Evolutionary conservation across 2,113 vertebrate species (phyloP), one percentile per base, ranked within the genome.

Genomic region (Morone chrysops): DNA sequence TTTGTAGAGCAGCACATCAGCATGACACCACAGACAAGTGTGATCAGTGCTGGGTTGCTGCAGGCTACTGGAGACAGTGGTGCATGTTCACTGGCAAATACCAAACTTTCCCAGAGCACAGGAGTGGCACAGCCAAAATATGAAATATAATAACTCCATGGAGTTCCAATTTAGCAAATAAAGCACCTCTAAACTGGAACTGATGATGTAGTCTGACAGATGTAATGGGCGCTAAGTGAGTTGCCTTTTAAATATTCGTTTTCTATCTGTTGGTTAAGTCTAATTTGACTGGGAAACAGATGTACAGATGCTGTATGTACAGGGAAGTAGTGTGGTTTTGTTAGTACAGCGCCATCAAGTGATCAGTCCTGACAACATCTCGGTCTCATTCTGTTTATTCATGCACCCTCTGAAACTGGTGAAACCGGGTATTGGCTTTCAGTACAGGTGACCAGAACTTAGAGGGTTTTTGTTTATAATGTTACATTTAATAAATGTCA

Each of bases 311-410:
- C 54, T 69, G 67, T 18, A 43, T 38, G 38, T 71, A 65, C 40
- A 63, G 41, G 36, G 31, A 18, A 18, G 4, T 8, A 20, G 20
- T 25, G 43, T 17, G 69, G 84, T 76, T 82, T 91, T 82, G 84
- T 83, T 75, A 71, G 70, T 82, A 90, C 83, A 94, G 93, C 94
- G 93, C 93, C 94, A 94, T 92, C 94, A 90, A 93, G 94, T 83
- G 94, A 82, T 72, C 72, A 48, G 31, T 65, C 25, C 56, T 41
- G 76, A 80, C 45, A 87, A 77, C 67, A 79, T 80, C 79, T 77
- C 47, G 82, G 20, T 75, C 31, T 73, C 60, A 31, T 31, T 43
- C 60, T 40, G 22, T 78, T 78, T 74, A 57, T 70, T 72, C 59
- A 53, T 48, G 74, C 47, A 25, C 40, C 57, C 73, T 51, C 45